Evolutionary conservation across 2,797 vertebrate genomes (phyloP).

Genomic region (Lepidocolaptes lacrymiger): DNA sequence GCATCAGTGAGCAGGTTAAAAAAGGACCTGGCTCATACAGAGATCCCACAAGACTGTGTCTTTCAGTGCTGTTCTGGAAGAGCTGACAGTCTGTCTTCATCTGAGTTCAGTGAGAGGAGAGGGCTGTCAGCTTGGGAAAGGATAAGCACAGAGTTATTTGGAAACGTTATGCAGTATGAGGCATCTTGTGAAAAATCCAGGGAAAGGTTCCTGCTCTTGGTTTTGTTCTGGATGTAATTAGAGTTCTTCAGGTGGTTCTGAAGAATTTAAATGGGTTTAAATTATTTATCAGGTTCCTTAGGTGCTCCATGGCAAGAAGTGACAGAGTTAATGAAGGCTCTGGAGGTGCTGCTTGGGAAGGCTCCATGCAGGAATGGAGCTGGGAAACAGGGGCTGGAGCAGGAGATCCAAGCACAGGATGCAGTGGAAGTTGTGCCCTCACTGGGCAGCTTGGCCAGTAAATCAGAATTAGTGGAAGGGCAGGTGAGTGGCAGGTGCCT

Average conservation of each 20-base stretch:
- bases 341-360: constrained; percentile 36
- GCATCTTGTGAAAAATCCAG: not conserved
- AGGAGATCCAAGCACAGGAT: not conserved
- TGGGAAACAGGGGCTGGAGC: not conserved
- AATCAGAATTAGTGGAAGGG: not conserved
- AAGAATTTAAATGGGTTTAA: too few species aligned
- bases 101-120: not conserved
- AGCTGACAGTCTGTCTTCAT: not conserved
- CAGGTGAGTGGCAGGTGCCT: constrained; percentile 31
- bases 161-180: not conserved
- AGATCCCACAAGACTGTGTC: not conserved
- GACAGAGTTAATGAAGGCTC: constrained; percentile 38
- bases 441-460: not conserved
- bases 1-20: not conserved
- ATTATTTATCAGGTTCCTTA: not conserved
- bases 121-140: not conserved
- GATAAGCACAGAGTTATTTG: not conserved
- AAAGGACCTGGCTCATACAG: not conserved
- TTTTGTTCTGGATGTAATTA: not conserved
- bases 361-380: not conserved
- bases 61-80: not conserved
- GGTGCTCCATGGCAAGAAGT: constrained; percentile 35
- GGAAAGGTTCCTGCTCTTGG: not conserved
- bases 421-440: not conserved
- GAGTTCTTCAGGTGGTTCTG: not conserved